Base-by-base conservation (phyloP, 2,888 invertebrate species). In the Neria commutata region DNA sequence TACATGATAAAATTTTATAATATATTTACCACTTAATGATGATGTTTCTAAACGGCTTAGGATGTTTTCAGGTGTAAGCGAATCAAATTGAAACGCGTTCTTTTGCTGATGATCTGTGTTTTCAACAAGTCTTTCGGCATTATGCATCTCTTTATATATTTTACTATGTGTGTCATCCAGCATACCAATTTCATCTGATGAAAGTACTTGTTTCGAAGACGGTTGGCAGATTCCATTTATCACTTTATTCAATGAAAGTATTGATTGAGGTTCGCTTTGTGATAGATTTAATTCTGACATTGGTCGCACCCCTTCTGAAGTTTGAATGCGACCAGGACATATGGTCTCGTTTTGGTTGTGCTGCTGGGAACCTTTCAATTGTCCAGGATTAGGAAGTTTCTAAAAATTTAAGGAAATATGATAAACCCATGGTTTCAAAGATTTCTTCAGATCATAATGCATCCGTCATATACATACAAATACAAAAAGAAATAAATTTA, bases 61-160 rank as follows among this genome's bases (percentile, higher is more conserved):
- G 4, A 19, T 42, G 67, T 77, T 73, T 67, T 79, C 80, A 66
- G 81, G 80, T 72, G 81, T 81, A n/a, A 81, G 71, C 61, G 82
- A 80, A 72, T 81, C 81, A 61, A 81, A 81, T 70, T 82, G 81
- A 63, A 81, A 81, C 63, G 76, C 81, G 72, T 76, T 81, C 65
- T 79, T 79, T 58, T 80, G 79, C 60, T 80, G 80, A 63, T 78
- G 76, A 62, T 74, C 79, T 61, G 75, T 73, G 62, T 71, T 74
- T 67, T 82, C 82, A 29, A 82, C 80, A 24, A 81, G 72, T 67
- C 77, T 79, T 66, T 82, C 82, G 23, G 81, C 82, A 70, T 81
- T 81, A 61, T 81, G 81, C 61, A 81, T 59, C 57, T 81, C 81
- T 54, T 77, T 74, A 34, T 71, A 70, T 40, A 42, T 4, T 4